These are phyloP conservation scores for Artemisiospiza belli DNA, from an alignment of 2,113 vertebrate genomes.

Conservation along the genomic window DNA sequence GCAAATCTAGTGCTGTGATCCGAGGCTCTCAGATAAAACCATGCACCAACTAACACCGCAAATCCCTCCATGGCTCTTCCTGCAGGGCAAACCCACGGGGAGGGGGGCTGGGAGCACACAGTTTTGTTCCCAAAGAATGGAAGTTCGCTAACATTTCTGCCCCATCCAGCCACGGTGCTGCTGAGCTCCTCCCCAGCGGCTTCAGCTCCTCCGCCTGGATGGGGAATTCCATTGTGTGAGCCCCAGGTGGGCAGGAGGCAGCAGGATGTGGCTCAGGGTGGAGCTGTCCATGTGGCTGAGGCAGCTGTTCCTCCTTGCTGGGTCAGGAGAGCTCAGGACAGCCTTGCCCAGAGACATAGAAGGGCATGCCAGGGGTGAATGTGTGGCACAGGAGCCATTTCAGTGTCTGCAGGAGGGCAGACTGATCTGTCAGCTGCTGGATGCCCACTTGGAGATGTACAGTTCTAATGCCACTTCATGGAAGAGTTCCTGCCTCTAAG, in stretches of 20 bases:
- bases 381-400: background rate
- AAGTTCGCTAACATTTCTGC: background rate
- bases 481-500: background rate
- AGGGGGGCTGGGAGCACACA: background rate
- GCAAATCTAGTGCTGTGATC: background rate
- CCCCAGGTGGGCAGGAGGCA: background rate
- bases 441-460: background rate
- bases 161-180: rapidly evolving
- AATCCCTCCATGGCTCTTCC: background rate
- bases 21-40: background rate
- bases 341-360: rapidly evolving
- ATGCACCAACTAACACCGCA: background rate
- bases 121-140: background rate
- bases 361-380: background rate
- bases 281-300: background rate
- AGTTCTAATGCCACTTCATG: background rate
- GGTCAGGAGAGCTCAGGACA: background rate
- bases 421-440: background rate
- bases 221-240: background rate
- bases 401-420: background rate
- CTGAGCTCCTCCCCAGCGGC: background rate
- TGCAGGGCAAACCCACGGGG: background rate
- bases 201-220: background rate
- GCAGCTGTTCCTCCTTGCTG: background rate
- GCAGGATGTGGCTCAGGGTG: background rate